Evolutionary conservation across 2,888 invertebrate genomes (phyloP), one percentile per base, ranked within the genome.

Genomic region (Oxyteleia sp.): DNA sequence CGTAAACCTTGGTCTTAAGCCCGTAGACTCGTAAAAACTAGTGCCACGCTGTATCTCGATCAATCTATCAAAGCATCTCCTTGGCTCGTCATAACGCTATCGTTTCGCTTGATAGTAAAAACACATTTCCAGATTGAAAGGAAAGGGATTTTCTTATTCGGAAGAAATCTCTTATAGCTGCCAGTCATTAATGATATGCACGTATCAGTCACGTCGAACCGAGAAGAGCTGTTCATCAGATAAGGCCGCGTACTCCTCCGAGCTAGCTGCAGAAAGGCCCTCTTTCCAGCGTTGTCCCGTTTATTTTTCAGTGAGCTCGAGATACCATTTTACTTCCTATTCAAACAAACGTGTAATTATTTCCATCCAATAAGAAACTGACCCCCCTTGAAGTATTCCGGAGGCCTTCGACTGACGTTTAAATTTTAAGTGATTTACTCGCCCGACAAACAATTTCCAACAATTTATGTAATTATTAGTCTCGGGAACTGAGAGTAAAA

Each of bases 291-390:
- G 84, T 55, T 86, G 87, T 83, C 84, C 86, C 86, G 85, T 89
- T 89, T 89, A 89, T 89, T 89, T 89, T 88, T 89, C 88, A 89
- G 87, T 87, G 87, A 85, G 85, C 85, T 45, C 68, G 78, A 82
- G 86, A 88, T 87, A 88, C 83, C 86, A 74, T 79, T 75, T 66
- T 63, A 66, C 69, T 69, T 80, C 75, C 69, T 75, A 69, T 80
- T 64, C 79, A 80, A 80, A 78, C 64, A 82, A 85, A 89, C 89
- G 87, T 86, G 85, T 87, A 88, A 90, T 90, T 90, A 89, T 49
- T 89, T 86, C 66, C 75, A 78, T 86, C 86, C 85, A 84, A 87
- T 84, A 83, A 84, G 78, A 86, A 87, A 82, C 86, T 86, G 86
- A 85, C 85, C 80, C 57, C 69, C 74, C 59, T 55, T 64, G 76